A percentile compares a stretch with the other conserved stretches of the same genome.
Conservation (phyloP, 2,888 invertebrate species). For the Erynnis tages region DNA sequence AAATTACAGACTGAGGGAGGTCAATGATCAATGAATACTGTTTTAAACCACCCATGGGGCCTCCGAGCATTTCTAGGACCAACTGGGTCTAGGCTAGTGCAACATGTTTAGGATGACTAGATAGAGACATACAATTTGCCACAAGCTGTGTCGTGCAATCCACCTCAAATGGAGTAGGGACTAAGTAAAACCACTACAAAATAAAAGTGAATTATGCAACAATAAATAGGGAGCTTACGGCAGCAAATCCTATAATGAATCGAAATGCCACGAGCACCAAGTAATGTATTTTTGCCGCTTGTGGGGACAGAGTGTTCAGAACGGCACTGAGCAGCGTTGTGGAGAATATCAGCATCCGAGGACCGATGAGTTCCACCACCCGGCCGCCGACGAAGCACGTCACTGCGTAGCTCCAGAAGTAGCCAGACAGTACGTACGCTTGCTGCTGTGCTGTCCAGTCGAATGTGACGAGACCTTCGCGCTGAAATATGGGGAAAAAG, state of each 20-base stretch:
- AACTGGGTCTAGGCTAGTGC: no score
- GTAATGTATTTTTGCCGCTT: constrained; percentile 81
- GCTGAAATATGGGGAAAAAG: constrained; percentile 42
- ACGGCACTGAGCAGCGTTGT: constrained; percentile 77
- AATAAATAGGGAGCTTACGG: no score
- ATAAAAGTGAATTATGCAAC: no score
- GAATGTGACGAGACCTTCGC: constrained; percentile 62
- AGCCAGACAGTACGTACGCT: constrained; percentile 82
- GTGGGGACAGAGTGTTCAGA: constrained; percentile 82
- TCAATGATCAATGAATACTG: no score
- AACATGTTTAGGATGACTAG: no score
- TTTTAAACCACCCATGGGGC: no score
- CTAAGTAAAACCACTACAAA: no score
- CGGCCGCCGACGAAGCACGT: constrained; percentile 84
- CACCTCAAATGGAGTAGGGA: no score
- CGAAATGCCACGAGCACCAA: constrained; percentile 79
- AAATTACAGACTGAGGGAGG: no score
- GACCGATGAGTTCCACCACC: constrained; percentile 84
- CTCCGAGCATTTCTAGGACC: no score
- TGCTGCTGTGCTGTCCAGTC: constrained; percentile 84
- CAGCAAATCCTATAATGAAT: constrained; percentile 82
- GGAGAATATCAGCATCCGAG: constrained; percentile 80
- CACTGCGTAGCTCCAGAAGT: constrained; percentile 81
- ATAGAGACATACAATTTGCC: no score
- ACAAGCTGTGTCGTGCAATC: no score